Evolutionary conservation across 2,113 vertebrate species (phyloP), one percentile per base, ranked within the genome.

Genomic region (Chaetops frenatus): DNA sequence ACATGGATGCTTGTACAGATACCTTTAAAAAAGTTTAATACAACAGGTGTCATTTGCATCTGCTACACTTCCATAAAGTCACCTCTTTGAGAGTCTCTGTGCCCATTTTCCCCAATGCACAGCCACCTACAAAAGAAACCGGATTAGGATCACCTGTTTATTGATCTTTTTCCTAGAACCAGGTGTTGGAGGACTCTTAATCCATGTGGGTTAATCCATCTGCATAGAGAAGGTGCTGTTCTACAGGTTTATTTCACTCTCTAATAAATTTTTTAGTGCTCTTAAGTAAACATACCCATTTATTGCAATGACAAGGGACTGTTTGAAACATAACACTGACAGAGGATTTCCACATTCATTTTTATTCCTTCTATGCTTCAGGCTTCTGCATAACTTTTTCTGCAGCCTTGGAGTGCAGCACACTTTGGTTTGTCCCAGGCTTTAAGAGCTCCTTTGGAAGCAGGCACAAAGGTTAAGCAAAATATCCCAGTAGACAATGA

Each of bases 201-300:
- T 74, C 17, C 45, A 6, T 6, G 6, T 17, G 40, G 28, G 35
- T 38, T 51, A 65, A 65, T 33, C 76, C 53, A 12, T 25, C 16
- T 53, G 9, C 0, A 0, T 15, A 91, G 38, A 48, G 23, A 91
- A 54, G 27, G 33, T 0, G 0, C 45, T 77, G 12, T 70, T 20
- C 60, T 58, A 42, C 22, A 80, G n/a, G n/a, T 31, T 64, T 80
- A 48, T 79, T 83, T 69, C 61, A 48, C 25, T 48, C n/a, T 47
- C 45, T 51, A 84, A 48, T 64, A 73, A 61, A 50, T 62, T 62
- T 51, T 20, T 80, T 23, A 11, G 20, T 13, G 62, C 12, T 88
- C 27, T 53, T 48, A 53, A 80, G 38, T 74, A 69, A 88, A 58
- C 15, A 51, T 56, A 38, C 9, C 13, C 8, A 17, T 74, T 83